Percentiles rank a stretch among this genome's conserved stretches.
These are phyloP conservation scores for Myotis pilosus DNA, from an alignment of 2,797 vertebrate genomes.

Conservation along the genomic window DNA sequence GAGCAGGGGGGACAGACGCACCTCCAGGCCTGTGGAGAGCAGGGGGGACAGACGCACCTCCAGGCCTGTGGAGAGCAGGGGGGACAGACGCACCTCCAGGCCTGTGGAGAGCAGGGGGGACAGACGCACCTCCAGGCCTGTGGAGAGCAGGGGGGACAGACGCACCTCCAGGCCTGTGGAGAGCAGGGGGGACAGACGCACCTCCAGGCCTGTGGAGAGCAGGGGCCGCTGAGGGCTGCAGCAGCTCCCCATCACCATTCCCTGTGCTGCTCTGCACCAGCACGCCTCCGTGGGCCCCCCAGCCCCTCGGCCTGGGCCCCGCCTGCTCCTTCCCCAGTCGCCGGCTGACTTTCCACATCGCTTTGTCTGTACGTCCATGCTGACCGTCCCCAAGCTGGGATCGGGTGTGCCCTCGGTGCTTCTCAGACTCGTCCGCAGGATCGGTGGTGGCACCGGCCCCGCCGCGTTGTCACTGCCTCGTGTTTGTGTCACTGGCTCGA, in stretches of 20 bases:
- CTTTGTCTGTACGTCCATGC: background rate
- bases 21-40: too few relatives aligned
- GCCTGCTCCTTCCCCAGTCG: too few relatives aligned
- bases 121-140: too few relatives aligned
- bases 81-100: background rate
- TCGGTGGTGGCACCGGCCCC: background rate
- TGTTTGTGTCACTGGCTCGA: background rate
- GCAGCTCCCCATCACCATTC: accelerated
- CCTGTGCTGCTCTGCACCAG: accelerated
- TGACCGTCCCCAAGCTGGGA: background rate
- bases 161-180: too few relatives aligned
- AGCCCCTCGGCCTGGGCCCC: background rate
- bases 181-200: too few relatives aligned
- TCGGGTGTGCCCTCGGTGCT: background rate
- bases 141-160: background rate
- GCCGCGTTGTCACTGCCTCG: background rate
- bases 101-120: too few relatives aligned
- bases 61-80: too few relatives aligned
- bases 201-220: too few relatives aligned
- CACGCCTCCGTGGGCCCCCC: accelerated
- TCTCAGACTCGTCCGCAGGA: background rate
- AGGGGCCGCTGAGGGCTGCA: too few relatives aligned
- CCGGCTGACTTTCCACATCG: background rate
- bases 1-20: background rate
- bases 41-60: too few relatives aligned